Percentiles rank a stretch among this genome's conserved stretches.
phyloP scores from a whole-genome alignment of 30 jellyfish, hydroid and myxozoan genomes.

The Catostylus mosaicus region DNA sequence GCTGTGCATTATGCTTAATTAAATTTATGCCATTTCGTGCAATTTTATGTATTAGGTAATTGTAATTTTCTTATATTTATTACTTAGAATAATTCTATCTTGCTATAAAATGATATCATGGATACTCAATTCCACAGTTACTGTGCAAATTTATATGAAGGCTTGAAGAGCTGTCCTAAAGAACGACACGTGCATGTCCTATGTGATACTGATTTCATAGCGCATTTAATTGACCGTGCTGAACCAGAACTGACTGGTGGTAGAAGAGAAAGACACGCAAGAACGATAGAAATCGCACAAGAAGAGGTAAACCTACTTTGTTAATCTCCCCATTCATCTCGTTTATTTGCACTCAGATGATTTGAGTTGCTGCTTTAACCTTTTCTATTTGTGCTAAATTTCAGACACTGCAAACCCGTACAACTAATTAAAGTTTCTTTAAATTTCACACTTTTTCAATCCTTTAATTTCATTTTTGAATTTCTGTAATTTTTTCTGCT shows the following conservation, averaged over 20 bases:
- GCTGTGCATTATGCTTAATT: background rate
- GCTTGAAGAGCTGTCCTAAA: slow-evolving; percentile 95
- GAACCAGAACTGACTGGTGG: slow-evolving; percentile 99
- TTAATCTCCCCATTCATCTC: background rate
- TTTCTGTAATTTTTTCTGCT: too few species aligned
- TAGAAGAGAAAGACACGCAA: slow-evolving; percentile 93
- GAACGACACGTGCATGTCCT: slow-evolving; percentile 93
- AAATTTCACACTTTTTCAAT: too few species aligned
- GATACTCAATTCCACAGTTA: slow-evolving; percentile 38
- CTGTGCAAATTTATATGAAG: slow-evolving; percentile 91
- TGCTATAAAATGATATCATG: background rate
- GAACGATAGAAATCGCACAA: slow-evolving; percentile 97
- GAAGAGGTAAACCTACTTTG: slow-evolving; percentile 74
- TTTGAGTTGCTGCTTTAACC: too few species aligned
- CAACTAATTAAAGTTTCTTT: too few species aligned
- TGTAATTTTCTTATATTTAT: too few species aligned
- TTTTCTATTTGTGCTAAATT: too few species aligned
- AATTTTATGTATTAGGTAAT: too few species aligned
- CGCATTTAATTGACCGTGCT: slow-evolving; percentile 95
- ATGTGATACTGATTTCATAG: slow-evolving; percentile 94
- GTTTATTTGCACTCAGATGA: background rate
- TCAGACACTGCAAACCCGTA: too few species aligned
- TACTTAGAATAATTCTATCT: too few species aligned
- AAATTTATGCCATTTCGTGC: too few species aligned
- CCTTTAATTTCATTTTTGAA: too few species aligned